Evolutionary conservation across 2,113 vertebrate species (phyloP).

Genomic region (Nycticryphes semicollaris): DNA sequence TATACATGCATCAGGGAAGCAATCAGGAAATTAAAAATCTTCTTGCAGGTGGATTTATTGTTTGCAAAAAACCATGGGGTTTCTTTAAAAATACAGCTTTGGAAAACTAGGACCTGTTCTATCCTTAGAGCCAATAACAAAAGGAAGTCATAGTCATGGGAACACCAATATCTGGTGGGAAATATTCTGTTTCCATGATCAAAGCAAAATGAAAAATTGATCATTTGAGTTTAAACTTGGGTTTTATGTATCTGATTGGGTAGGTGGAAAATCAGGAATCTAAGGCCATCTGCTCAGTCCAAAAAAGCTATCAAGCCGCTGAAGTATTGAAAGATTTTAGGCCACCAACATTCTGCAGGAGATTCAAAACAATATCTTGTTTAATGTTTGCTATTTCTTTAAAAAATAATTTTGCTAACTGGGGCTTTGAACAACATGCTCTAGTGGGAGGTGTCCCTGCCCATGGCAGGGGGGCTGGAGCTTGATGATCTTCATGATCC

Average conservation of each 20-base stretch:
- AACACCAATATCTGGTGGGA: background rate
- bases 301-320: background rate
- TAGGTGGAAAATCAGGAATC: background rate
- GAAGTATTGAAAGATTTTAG: background rate
- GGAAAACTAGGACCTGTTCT: background rate
- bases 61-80: background rate
- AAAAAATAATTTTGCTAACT: background rate
- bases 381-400: background rate
- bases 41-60: background rate
- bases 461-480: background rate
- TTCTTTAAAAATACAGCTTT: background rate
- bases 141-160: background rate
- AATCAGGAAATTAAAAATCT: background rate
- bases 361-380: background rate
- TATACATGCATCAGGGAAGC: background rate
- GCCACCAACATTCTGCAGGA: background rate
- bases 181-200: background rate
- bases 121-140: background rate
- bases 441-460: background rate
- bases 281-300: background rate
- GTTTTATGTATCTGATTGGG: background rate
- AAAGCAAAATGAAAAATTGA: background rate
- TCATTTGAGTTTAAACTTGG: background rate
- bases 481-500: background rate
- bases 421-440: background rate